phyloP scores from a whole-genome alignment of 2,797 vertebrate species.

The Lateolabrax maculatus region DNA sequence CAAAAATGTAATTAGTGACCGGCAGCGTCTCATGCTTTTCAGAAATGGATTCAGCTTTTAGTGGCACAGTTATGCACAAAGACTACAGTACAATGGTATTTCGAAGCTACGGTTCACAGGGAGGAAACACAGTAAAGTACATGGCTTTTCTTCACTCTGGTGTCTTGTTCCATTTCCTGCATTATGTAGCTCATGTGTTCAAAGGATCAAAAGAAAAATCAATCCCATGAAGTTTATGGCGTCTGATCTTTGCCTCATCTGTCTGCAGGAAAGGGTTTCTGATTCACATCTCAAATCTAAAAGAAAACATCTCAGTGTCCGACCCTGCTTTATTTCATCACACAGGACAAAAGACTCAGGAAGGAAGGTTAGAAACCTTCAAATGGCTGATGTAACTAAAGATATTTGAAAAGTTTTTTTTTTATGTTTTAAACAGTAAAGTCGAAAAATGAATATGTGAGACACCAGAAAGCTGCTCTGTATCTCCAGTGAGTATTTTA shows the following conservation, averaged over 20 bases:
- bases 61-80: not conserved
- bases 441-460: not conserved
- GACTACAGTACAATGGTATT: not conserved
- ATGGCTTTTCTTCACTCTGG: slow-evolving; percentile 10
- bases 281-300: slow-evolving; percentile 45
- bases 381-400: slow-evolving; percentile 24
- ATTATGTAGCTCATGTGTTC: slow-evolving; percentile 19
- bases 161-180: slow-evolving; percentile 52
- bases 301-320: slow-evolving; percentile 44
- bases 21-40: not conserved
- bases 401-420: slow-evolving; percentile 22
- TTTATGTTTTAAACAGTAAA: not conserved
- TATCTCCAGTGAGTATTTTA: not conserved
- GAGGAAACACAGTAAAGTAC: slow-evolving; percentile 14
- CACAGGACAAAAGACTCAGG: slow-evolving; percentile 38
- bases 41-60: not conserved
- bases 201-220: slow-evolving; percentile 53
- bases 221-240: slow-evolving; percentile 37
- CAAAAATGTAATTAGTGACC: not conserved
- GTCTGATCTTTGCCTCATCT: slow-evolving; percentile 52
- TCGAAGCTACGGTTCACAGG: not conserved
- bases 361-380: slow-evolving; percentile 23
- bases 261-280: slow-evolving; percentile 37
- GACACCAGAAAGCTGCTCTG: not conserved
- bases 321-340: slow-evolving; percentile 24